These are phyloP conservation scores for Falco peregrinus DNA, from an alignment of 2,797 vertebrate species.

Conservation along the genomic window DNA sequence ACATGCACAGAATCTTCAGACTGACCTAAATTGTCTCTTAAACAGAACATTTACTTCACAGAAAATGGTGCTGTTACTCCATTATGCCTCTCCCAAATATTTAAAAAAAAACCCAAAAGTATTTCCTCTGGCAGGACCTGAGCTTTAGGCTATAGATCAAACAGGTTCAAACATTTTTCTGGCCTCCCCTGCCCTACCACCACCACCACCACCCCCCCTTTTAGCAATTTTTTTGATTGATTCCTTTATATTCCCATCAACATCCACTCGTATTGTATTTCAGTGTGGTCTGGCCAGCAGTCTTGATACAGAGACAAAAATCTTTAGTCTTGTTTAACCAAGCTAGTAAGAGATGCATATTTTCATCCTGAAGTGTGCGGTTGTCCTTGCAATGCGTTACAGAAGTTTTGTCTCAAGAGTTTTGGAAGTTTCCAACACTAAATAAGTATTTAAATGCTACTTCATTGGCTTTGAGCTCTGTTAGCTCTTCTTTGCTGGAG, in stretches of 20 bases:
- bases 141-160: constrained; percentile 28
- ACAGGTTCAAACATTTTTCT: constrained; percentile 30
- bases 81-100: not conserved
- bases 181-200: not conserved
- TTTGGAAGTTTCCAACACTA: not conserved
- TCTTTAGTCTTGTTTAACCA: constrained; percentile 27
- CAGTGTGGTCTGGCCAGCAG: constrained; percentile 45
- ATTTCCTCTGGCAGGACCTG: constrained; percentile 49
- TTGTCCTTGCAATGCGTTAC: not conserved
- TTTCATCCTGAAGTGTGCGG: not conserved
- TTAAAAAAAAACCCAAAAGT: not conserved
- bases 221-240: not conserved
- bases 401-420: not conserved
- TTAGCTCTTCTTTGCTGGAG: not conserved
- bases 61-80: constrained; percentile 7
- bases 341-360: not conserved
- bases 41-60: not conserved
- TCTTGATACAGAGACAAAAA: constrained; percentile 40
- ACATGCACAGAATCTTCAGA: not conserved
- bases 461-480: not conserved
- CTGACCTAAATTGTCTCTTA: not conserved
- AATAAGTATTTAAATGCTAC: not conserved
- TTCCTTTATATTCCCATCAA: constrained; percentile 7
- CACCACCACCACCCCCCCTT: not conserved
- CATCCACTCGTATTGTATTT: constrained; percentile 4